phyloP scores from a whole-genome alignment of 2,797 vertebrate species.

The Tokudaia tokunoshimensis region DNA sequence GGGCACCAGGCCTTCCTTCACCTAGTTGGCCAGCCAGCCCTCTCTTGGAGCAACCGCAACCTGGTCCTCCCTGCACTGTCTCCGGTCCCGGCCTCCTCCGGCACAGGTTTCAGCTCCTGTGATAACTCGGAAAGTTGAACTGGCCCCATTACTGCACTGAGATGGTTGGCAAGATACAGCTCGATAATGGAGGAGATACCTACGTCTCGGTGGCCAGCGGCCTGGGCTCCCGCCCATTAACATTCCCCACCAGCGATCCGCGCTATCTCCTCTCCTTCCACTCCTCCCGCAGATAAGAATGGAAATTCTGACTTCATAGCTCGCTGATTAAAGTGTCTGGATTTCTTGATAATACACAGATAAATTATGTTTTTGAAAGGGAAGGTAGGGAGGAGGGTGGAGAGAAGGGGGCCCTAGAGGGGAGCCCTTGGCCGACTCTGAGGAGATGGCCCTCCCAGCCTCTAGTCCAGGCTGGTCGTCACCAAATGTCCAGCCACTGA shows the following conservation, averaged over 20 bases:
- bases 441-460: neutral
- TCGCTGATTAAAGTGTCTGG: constrained; percentile 99
- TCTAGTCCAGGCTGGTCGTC: neutral
- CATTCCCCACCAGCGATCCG: constrained; percentile 99
- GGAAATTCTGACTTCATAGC: constrained; percentile 99
- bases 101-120: constrained; percentile 97
- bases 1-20: neutral
- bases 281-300: constrained; percentile 99
- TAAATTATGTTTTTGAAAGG: constrained; percentile 99
- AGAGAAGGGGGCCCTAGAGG: constrained; percentile 76
- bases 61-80: constrained; percentile 85
- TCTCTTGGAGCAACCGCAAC: neutral
- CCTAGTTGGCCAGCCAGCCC: neutral
- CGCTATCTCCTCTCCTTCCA: constrained; percentile 99
- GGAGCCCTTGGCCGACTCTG: constrained; percentile 47
- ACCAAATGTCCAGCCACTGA: neutral
- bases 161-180: constrained; percentile 96
- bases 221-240: constrained; percentile 95
- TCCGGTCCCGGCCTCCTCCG: constrained; percentile 93
- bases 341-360: constrained; percentile 99
- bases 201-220: constrained; percentile 96
- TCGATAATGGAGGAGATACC: constrained; percentile 99
- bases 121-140: constrained; percentile 99
- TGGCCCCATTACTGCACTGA: constrained; percentile 99
- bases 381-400: constrained; percentile 90